Evolutionary conservation across 1,140 invertebrate genomes (phyloP), one percentile per base, ranked within the genome.

Genomic region (Metaphire vulgaris): DNA sequence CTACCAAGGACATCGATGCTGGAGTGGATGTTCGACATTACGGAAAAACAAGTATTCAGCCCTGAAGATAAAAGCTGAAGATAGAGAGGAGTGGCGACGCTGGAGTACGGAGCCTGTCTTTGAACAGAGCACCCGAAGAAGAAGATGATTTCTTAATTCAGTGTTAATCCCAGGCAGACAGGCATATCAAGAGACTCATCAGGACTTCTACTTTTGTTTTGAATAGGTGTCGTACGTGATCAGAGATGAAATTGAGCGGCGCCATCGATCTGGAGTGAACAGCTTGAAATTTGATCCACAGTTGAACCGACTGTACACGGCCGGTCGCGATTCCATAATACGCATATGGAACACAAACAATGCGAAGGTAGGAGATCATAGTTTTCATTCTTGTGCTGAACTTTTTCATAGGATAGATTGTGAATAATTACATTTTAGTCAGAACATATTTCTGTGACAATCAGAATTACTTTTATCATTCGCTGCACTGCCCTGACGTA

Each of bases 311-410:
- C 89, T 99, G 28, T 99, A 97, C 87, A 96, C 97, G 0, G 97
- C 97, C 76, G 97, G 96, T n/a, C 89, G 96, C 78, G 98, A 99
- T 88, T 95, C 95, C 67, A 97, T 99, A 79, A 98, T 99, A 81
- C 89, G 98, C 74, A 96, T 98, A 84, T 99, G 97, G 95, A 95
- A 97, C 81, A 84, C 83, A 71, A 80, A 81, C 74, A 79, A 77
- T 28, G 80, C 80, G 64, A 85, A 85, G 75, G 77, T 79, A 83
- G 6, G 41, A 56, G n/a, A n/a, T n/a, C n/a, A 12, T 56, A 33
- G 2, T 32, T 26, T 2, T 77, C 2, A 41, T 30, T 69, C 28
- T 67, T 69, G 70, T 30, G 15, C 14, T 71, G 1, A 71, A 2
- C 26, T 1, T 71, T 2, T 2, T 16, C 21, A 71, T 72, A 32